A percentile compares a stretch with the other conserved stretches of the same genome.
Evolutionary conservation across 2,797 vertebrate genomes (phyloP).

Genomic region (Mormyrus proboscirostris): DNA sequence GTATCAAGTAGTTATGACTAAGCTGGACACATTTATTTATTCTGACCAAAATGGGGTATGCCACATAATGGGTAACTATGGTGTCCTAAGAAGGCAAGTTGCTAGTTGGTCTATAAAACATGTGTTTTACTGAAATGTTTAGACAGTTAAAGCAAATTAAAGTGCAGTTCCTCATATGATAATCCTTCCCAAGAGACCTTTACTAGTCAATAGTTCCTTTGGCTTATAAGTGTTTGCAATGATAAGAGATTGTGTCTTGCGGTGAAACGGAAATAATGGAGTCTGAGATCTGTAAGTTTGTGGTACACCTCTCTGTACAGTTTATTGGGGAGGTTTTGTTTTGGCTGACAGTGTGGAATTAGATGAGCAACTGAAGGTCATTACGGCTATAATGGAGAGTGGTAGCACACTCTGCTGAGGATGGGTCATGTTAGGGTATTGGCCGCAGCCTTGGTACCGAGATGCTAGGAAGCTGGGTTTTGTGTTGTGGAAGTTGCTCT

Average conservation of each 20-base stretch:
- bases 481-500: not conserved
- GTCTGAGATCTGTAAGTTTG: not conserved
- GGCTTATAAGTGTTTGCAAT: not conserved
- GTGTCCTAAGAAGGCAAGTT: not conserved
- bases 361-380: not conserved
- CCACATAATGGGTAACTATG: not conserved
- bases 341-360: not conserved
- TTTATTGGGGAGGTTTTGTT: not conserved
- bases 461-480: not conserved
- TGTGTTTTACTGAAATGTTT: not conserved
- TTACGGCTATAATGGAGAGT: not conserved
- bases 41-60: not conserved
- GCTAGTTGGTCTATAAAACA: not conserved
- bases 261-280: not conserved
- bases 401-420: not conserved
- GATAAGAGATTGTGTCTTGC: not conserved
- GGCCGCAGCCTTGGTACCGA: not conserved
- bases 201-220: not conserved
- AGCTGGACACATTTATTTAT: not conserved
- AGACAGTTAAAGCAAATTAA: not conserved
- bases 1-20: not conserved
- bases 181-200: not conserved
- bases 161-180: not conserved
- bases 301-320: not conserved
- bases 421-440: not conserved